Evolutionary conservation across 2,113 vertebrate species (phyloP).

Genomic region (Vidua chalybeata): DNA sequence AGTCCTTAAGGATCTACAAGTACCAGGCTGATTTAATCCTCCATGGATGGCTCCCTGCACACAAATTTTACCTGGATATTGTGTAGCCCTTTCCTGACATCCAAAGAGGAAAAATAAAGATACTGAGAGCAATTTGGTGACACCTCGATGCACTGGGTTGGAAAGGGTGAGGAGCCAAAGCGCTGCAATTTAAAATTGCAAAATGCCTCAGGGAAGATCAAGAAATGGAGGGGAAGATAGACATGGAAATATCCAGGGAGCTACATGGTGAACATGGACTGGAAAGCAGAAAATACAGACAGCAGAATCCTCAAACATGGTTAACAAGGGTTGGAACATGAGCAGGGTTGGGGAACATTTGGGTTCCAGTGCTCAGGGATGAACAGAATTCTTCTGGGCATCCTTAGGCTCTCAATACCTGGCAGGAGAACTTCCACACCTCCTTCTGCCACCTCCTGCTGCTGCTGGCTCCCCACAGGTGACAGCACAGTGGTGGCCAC

Average conservation of each 20-base stretch:
- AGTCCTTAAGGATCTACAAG: neutral
- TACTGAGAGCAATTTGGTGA: neutral
- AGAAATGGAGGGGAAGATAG: neutral
- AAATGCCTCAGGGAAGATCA: neutral
- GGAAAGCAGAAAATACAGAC: neutral
- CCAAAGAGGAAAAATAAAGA: neutral
- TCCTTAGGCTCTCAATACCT: neutral
- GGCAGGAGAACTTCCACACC: neutral
- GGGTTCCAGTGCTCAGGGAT: neutral
- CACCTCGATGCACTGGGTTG: neutral
- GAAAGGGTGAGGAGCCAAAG: neutral
- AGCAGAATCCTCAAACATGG: neutral
- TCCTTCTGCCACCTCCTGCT: neutral
- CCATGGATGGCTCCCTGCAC: neutral
- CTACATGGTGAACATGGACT: neutral
- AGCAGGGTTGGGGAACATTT: neutral
- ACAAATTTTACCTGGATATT: neutral
- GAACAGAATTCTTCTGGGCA: neutral
- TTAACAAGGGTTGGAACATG: neutral
- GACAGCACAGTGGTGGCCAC: neutral
- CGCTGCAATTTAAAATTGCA: neutral
- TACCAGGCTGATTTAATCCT: neutral
- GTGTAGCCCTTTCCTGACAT: neutral
- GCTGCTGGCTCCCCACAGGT: neutral
- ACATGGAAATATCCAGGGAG: neutral